phyloP scores from a whole-genome alignment of 2,797 vertebrate species.

The Eulemur albifrons region DNA sequence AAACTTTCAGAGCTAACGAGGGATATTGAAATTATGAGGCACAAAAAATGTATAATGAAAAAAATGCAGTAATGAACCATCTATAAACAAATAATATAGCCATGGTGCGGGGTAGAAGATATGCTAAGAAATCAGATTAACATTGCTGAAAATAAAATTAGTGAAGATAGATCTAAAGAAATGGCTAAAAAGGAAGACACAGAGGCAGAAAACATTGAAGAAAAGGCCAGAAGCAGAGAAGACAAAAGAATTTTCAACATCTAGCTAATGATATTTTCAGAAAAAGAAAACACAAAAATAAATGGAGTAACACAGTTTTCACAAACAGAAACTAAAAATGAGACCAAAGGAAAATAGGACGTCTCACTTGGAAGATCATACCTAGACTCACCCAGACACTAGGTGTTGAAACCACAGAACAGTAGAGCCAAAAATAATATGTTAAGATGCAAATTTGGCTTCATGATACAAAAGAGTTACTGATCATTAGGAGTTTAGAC shows the following conservation, averaged over 20 bases:
- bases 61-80: not conserved
- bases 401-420: not conserved
- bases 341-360: not conserved
- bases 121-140: not conserved
- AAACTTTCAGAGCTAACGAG: not conserved
- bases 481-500: not conserved
- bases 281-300: not conserved
- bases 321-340: not conserved
- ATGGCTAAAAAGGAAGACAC: not conserved
- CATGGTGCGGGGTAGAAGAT: not conserved
- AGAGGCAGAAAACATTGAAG: not conserved
- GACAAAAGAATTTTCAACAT: not conserved
- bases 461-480: not conserved
- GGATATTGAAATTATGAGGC: not conserved
- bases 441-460: not conserved
- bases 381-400: not conserved
- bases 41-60: not conserved
- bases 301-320: not conserved
- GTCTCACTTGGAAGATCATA: not conserved
- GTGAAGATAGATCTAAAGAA: not conserved
- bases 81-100: not conserved
- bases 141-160: not conserved
- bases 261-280: not conserved
- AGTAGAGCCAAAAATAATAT: not conserved
- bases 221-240: not conserved